Evolutionary conservation across 2,888 invertebrate genomes (phyloP).

Genomic region (Choristoneura rosaceana): DNA sequence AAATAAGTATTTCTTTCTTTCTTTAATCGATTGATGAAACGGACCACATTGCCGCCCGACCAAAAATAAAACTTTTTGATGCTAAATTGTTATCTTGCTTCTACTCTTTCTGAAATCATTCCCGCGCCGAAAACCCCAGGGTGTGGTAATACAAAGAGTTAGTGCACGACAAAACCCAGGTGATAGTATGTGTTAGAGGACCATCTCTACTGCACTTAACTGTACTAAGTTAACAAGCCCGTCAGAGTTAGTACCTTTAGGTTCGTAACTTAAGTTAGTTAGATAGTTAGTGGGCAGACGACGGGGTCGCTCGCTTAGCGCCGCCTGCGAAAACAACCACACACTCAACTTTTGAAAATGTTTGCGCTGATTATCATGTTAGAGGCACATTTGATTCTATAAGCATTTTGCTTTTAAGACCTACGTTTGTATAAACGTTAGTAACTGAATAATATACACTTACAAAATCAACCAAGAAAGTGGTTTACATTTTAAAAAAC

Average conservation of each 20-base stretch:
- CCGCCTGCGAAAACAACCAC: conserved; percentile 83
- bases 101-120: no score
- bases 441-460: background rate
- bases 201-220: conserved; percentile 43
- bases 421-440: background rate
- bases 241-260: conserved; percentile 79
- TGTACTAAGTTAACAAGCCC: conserved; percentile 80
- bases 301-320: conserved; percentile 72
- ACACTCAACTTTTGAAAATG: conserved; percentile 58
- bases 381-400: conserved; percentile 18
- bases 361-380: conserved; percentile 13
- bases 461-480: background rate
- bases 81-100: no score
- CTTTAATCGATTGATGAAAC: no score
- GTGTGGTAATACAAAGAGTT: background rate
- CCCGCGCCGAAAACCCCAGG: no score
- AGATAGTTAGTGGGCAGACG: conserved; percentile 64
- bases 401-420: background rate
- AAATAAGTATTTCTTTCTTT: no score
- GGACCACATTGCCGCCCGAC: no score
- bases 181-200: conserved; percentile 5
- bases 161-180: conserved; percentile 18
- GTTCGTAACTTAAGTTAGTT: conserved; percentile 75
- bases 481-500: background rate
- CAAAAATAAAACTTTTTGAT: no score